A percentile compares a stretch with the other conserved stretches of the same genome.
Evolutionary conservation across 2,797 vertebrate genomes (phyloP).

Genomic region (Eulemur albifrons): DNA sequence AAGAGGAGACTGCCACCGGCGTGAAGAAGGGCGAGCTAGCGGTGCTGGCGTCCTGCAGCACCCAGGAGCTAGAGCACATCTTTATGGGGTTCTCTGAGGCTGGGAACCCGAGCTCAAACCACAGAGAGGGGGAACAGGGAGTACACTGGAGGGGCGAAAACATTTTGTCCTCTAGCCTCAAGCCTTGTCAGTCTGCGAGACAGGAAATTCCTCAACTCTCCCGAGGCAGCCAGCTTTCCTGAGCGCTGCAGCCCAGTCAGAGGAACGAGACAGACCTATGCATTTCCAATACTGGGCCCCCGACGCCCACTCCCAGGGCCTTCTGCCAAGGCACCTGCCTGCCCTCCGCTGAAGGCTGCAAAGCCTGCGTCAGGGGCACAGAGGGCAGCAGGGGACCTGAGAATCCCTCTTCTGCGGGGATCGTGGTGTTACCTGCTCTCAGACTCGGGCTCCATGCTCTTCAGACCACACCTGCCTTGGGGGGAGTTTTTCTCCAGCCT

Average conservation of each 20-base stretch:
- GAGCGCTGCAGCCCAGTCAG: not conserved
- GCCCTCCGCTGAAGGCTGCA: not conserved
- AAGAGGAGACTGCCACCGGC: not conserved
- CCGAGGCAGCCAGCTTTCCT: conserved; percentile 31
- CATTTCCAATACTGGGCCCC: not conserved
- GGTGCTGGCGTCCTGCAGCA: not conserved
- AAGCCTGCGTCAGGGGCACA: not conserved
- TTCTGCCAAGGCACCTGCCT: not conserved
- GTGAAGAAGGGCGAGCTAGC: not conserved
- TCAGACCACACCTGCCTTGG: not conserved
- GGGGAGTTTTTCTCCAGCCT: not conserved
- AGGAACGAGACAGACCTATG: not conserved
- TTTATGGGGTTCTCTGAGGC: not conserved
- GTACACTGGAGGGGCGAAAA: conserved; percentile 44
- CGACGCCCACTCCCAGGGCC: not conserved
- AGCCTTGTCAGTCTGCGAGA: conserved; percentile 41
- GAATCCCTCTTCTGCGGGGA: too few relatives aligned
- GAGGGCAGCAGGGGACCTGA: not conserved
- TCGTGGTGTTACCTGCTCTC: accelerated
- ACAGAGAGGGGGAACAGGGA: conserved; percentile 16
- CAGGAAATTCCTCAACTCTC: conserved; percentile 78
- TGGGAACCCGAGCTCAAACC: not conserved
- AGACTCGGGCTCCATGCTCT: not conserved
- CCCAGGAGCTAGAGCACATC: not conserved
- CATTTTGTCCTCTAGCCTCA: conserved; percentile 63